Conservation (phyloP, 1,140 invertebrate species). For the Linepithema humile region DNA sequence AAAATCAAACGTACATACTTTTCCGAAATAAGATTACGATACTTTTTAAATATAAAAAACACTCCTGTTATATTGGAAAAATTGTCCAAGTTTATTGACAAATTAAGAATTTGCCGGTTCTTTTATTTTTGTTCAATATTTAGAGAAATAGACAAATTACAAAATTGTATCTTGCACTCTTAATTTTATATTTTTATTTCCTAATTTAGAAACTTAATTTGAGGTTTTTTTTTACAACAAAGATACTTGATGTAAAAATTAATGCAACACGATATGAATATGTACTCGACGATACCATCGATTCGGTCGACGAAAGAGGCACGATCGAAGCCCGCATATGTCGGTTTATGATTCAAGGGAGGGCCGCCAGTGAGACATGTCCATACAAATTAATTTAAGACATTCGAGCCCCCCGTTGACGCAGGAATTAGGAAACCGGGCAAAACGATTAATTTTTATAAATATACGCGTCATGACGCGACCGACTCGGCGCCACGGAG, state of each 20-base stretch:
- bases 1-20: not conserved
- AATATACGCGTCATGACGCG: conserved; percentile 55
- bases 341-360: conserved; percentile 17
- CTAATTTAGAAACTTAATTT: not conserved
- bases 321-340: conserved; percentile 75
- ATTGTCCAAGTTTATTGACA: no score
- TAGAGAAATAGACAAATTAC: no score
- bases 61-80: no score
- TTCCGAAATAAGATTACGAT: not conserved
- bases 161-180: no score
- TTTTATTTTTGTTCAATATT: not conserved
- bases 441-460: conserved; percentile 78
- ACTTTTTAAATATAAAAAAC: no score
- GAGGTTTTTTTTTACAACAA: not conserved
- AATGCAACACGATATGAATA: not conserved
- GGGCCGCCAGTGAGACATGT: conserved; percentile 31
- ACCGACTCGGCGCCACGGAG: not conserved
- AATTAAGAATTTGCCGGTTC: not conserved
- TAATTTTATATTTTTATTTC: no score
- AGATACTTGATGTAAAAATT: not conserved
- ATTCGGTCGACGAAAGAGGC: conserved; percentile 35
- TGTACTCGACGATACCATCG: not conserved
- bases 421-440: conserved; percentile 75
- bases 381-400: conserved; percentile 77
- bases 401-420: conserved; percentile 57